Base-by-base conservation (phyloP, 2,113 vertebrate species). In the Trachemys scripta region DNA sequence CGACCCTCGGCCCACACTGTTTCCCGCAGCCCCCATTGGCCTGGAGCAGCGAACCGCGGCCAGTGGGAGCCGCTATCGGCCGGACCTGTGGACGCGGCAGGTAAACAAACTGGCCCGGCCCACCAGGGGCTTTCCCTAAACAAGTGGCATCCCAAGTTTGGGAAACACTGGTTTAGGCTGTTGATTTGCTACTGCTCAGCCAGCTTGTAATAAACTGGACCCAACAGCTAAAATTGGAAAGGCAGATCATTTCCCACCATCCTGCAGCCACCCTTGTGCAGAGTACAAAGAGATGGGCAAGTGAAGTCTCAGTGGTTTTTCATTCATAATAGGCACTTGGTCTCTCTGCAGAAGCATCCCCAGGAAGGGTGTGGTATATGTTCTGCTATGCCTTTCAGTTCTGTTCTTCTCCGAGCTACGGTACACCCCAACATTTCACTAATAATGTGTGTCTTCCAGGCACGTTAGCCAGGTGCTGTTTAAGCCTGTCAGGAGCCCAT, bases 1-100 rank as follows among this genome's bases (percentile, higher is more conserved):
- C 1, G 1, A 14, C 13, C 13, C 50, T 50, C 4, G 4, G 13
- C 50, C 50, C 4, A 1, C 13, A 13, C 50, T 2, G 13, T 13
- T 50, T 50, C 50, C 50, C 2, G 4, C 50, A 50, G 50, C 50
- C 13, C 50, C 50, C 50, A 50, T 50, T 14, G 50, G 50, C 50
- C 50, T 50, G 50, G 13, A 50, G 50, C 50, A 50, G 50, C 14
- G 13, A 50, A 50, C 50, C 13, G 14, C 50, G 50, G 50, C 50
- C 13, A 50, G 50, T 50, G 50, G 50, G 50, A 50, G 13, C 50
- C 4, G 13, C 14, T 13, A 50, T 50, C 50, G 13, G 13, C 50
- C 14, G 13, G 50, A 50, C 13, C 50, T 50, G 50, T 1, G 4
- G 50, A 50, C 13, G 1, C 4, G 50, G 50, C 50, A 50, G 14